Base-by-base conservation (phyloP, 1,140 invertebrate species). In the Conus betulinus region DNA sequence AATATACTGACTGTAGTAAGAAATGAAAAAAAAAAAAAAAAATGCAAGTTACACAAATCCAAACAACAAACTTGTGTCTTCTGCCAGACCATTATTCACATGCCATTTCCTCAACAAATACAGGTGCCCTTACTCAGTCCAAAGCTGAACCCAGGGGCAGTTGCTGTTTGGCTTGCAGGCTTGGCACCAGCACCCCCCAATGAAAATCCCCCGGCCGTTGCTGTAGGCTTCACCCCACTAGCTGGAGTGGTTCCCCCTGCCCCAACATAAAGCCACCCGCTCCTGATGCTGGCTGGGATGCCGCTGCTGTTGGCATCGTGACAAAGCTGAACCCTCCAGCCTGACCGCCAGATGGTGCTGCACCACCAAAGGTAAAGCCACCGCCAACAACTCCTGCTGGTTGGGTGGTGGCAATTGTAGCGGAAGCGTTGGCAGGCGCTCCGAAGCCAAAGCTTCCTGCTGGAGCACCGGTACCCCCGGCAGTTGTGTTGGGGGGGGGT, bases 361-460 rank as follows among this genome's bases (percentile, higher is more conserved):
- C 51, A 27, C 51, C 51, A 82, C 91, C 90, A 89, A 93, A 93
- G n/a, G 88, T 52, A 84, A 92, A 92, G 11, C 92, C 92, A 7
- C 13, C 27, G 4, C 71, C 67, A 13, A n/a, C 57, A 39, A n/a
- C 84, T 67, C 57, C 3, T 2, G 85, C 74, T 13, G 71, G 55
- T 39, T 84, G 82, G 23, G 82, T 27, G 53, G 53, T n/a, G 8
- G 71, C 15, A n/a, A 10, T 53, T 11, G 67, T 17, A 27, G 71
- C 20, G 51, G 52, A 52, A 13, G 67, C 4, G 39, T 39, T 57
- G 51, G 85, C 3, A 17, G 71, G 51, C 55, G 85, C 52, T 10
- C 67, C 85, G 74, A 87, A 90, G 25, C 71, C 17, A 51, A 88
- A 78, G 15, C 87, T 87, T 39, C 76, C 85, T 51, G 67, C 57